Conservation (phyloP, 1,140 invertebrate species). For the Lepeophtheirus salmonis region DNA sequence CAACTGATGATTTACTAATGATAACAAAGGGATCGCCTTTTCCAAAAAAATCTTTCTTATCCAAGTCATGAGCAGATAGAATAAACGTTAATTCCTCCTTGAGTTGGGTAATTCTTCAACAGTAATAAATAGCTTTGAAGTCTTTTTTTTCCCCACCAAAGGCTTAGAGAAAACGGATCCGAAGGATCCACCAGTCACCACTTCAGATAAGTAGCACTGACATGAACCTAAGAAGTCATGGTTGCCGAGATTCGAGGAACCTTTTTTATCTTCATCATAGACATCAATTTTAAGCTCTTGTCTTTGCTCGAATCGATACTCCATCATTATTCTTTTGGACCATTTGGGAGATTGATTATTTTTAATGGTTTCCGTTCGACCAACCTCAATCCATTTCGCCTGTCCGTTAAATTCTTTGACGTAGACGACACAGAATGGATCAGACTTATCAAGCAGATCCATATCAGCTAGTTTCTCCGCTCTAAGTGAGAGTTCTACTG, state of each 20-base stretch:
- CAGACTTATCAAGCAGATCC: constrained; percentile 33
- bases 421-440: constrained; percentile 33
- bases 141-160: constrained; percentile 19
- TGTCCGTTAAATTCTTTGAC: constrained; percentile 20
- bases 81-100: constrained; percentile 33
- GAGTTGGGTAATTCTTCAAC: constrained; percentile 32
- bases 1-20: constrained; percentile 30
- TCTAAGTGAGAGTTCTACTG: neutral
- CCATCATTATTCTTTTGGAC: constrained; percentile 32
- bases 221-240: constrained; percentile 35
- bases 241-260: constrained; percentile 21
- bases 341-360: constrained; percentile 36
- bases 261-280: constrained; percentile 26
- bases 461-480: constrained; percentile 29
- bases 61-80: constrained; percentile 31
- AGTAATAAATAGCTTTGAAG: constrained; percentile 27
- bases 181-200: constrained; percentile 27
- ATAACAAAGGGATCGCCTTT: constrained; percentile 37
- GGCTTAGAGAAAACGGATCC: constrained; percentile 20
- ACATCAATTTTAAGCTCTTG: constrained; percentile 27
- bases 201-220: constrained; percentile 34
- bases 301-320: constrained; percentile 36
- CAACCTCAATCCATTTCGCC: constrained; percentile 26
- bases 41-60: constrained; percentile 37
- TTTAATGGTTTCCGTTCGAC: constrained; percentile 34